phyloP scores from a whole-genome alignment of 2,113 vertebrate genomes.

The Pelecanoides urinatrix region DNA sequence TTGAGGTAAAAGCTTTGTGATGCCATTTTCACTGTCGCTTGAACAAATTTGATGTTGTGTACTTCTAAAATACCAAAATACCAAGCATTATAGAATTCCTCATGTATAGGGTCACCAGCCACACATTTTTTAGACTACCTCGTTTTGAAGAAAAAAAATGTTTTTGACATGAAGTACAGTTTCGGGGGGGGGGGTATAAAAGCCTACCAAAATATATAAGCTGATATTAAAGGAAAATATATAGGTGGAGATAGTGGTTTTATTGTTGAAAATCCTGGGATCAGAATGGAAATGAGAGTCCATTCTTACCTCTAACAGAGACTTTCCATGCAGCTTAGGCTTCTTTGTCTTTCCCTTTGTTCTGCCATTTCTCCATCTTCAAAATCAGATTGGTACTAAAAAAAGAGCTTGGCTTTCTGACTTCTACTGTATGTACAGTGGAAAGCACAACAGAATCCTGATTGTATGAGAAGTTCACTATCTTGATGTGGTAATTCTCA shows the following conservation, averaged over 20 bases:
- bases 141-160: neutral
- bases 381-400: neutral
- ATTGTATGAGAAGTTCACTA: neutral
- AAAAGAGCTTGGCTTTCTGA: neutral
- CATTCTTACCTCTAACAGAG: neutral
- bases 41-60: neutral
- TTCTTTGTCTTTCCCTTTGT: neutral
- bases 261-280: neutral
- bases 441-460: neutral
- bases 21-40: neutral
- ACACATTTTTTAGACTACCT: neutral
- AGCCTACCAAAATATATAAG: neutral
- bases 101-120: neutral
- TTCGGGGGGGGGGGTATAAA: neutral
- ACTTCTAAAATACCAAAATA: neutral
- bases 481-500: neutral
- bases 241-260: neutral
- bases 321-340: neutral
- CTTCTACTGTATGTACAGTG: neutral
- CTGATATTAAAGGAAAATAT: neutral
- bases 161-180: neutral
- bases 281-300: neutral
- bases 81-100: neutral
- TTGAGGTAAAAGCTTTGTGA: neutral
- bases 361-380: neutral